A percentile compares a stretch with the other conserved stretches of the same genome.
Conservation (phyloP, 1,140 invertebrate species). For the Coelopa frigida region DNA sequence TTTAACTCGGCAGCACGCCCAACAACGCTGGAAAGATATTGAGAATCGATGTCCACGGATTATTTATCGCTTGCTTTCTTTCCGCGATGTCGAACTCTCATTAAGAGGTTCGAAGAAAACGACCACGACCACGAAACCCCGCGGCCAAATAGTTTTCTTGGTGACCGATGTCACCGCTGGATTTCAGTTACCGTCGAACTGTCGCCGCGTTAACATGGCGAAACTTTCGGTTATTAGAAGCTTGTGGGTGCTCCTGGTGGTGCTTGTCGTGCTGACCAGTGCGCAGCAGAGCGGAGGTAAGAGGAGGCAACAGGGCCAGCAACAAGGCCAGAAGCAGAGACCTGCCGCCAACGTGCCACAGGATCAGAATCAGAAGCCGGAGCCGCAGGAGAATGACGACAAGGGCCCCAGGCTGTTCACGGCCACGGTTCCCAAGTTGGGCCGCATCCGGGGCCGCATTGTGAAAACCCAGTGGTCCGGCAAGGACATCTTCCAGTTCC, state of each 20-base stretch:
- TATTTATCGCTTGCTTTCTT: too few species aligned
- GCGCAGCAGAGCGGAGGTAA: constrained; percentile 1
- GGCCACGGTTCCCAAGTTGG: constrained; percentile 29
- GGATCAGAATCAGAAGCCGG: too few species aligned
- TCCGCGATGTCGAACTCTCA: too few species aligned
- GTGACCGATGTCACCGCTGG: too few species aligned
- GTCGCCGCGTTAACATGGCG: constrained; percentile 1
- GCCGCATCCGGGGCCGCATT: constrained; percentile 30
- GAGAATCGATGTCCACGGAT: too few species aligned
- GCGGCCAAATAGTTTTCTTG: too few species aligned
- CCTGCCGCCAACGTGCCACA: background rate
- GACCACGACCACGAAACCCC: too few species aligned
- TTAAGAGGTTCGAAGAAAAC: too few species aligned
- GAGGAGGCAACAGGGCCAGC: background rate
- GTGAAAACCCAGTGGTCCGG: constrained; percentile 31
- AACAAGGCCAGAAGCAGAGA: background rate
- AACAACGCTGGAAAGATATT: too few species aligned
- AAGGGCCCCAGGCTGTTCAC: constrained; percentile 13
- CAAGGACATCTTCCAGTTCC: constrained; percentile 33
- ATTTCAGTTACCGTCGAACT: background rate
- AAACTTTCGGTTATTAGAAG: constrained; percentile 1
- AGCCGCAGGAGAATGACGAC: background rate
- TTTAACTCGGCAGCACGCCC: too few species aligned
- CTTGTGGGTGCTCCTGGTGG: background rate
- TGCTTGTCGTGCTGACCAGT: constrained; percentile 1